phyloP scores from a whole-genome alignment of 1,140 invertebrate genomes.

The Planococcus citri region DNA sequence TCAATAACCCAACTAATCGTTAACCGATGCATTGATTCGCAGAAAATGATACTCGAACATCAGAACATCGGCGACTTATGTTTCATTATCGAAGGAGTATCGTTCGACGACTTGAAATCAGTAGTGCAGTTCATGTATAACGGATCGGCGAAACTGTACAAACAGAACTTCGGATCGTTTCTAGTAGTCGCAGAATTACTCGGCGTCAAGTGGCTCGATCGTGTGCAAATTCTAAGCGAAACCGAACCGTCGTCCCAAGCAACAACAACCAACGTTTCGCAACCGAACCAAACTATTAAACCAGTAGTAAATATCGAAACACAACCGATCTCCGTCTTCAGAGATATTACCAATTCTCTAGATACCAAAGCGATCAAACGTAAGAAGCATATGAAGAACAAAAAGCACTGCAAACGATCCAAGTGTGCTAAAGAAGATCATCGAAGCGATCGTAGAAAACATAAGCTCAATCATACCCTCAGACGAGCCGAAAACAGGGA shows the following conservation, averaged over 20 bases:
- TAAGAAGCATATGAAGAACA: slow-evolving; percentile 8
- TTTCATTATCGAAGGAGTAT: slow-evolving; percentile 3
- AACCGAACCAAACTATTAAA: neutral
- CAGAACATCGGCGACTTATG: neutral
- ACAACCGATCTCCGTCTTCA: neutral
- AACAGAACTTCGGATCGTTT: neutral
- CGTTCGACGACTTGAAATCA: neutral
- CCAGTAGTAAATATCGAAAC: neutral
- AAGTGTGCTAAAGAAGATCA: neutral
- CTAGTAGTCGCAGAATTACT: slow-evolving; percentile 1
- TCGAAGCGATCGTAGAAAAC: neutral
- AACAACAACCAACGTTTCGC: neutral
- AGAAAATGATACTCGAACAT: slow-evolving; percentile 12
- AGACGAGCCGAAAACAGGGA: neutral
- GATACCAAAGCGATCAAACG: neutral
- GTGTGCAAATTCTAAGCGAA: neutral
- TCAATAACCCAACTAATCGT: neutral
- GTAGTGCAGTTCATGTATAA: slow-evolving; percentile 13
- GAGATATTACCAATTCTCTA: neutral
- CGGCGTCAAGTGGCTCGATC: neutral
- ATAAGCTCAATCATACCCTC: neutral
- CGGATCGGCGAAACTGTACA: neutral
- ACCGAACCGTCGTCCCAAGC: neutral
- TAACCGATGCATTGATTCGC: neutral
- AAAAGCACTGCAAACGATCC: neutral